Evolutionary conservation across 2,888 invertebrate species (phyloP), one percentile per base, ranked within the genome.

Genomic region (Ellobium chinense): DNA sequence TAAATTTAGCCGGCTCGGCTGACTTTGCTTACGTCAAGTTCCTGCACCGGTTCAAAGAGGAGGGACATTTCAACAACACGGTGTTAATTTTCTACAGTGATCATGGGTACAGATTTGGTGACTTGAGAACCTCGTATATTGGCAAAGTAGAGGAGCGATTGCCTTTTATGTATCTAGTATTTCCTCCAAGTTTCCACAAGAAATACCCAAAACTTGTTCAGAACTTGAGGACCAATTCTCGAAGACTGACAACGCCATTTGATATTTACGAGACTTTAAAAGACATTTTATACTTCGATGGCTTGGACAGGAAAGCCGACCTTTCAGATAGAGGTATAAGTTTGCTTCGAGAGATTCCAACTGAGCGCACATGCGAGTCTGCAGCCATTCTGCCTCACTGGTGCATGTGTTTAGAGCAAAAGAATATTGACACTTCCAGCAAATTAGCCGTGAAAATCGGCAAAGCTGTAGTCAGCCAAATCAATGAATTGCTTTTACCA

Each of bases 101-200:
- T 91, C 98, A 98, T 90, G 98, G 98, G 0, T 95, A 97, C 81
- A 94, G 98, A 82, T 97, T 96, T 95, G 98, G 97, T 1, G 94
- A 94, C 9, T 97, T 97, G 86, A 94, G 97, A 14, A 94, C 94
- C 86, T 97, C 97, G 0, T 96, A 96, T 92, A 97, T 97, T 39
- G 94, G 94, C 0, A 91, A 93, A 90, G 94, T 98, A 90, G 98
- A 98, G 92, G 98, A 97, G 91, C 95, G 97, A 66, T 94, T 97
- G 78, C 98, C 98, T 0, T 95, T 97, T 84, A 94, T 97, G 46
- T 95, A 96, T 87, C 92, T 97, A 1, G 92, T 95, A 3, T 92
- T 97, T 81, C 98, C 98, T 0, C 91, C 94, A 21, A 95, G 96
- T 94, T 96, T 97, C 93, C 94, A 93, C 83, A 90, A 94, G 21